These are phyloP conservation scores for Oxycera nigricornis DNA, from an alignment of 2,888 invertebrate species.

Conservation along the genomic window DNA sequence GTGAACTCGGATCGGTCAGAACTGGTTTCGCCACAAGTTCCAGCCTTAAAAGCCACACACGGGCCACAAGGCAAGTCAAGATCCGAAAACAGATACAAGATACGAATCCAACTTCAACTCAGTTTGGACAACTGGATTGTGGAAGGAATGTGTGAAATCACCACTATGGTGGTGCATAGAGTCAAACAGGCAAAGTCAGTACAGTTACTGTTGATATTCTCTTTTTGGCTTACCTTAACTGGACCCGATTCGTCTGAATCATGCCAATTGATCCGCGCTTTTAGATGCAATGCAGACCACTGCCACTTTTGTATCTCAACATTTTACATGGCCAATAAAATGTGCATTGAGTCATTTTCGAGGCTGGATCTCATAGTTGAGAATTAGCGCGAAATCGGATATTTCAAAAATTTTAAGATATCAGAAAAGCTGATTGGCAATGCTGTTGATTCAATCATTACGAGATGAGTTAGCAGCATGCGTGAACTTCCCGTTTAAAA, in stretches of 20 bases:
- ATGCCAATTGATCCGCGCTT: background rate
- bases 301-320: background rate
- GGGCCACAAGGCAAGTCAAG: background rate
- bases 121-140: constrained; percentile 4
- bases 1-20: background rate
- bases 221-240: background rate
- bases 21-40: background rate
- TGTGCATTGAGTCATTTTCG: background rate
- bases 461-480: no score
- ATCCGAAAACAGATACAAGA: background rate
- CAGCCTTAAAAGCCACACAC: background rate
- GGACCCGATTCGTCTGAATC: background rate
- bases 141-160: constrained; percentile 20
- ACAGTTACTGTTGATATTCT: constrained; percentile 5
- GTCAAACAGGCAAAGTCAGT: background rate
- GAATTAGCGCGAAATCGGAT: background rate
- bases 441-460: background rate
- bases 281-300: background rate
- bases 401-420: background rate
- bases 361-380: background rate
- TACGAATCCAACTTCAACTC: background rate
- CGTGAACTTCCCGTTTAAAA: no score
- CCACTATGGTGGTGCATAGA: background rate
- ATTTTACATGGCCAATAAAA: constrained; percentile 5
- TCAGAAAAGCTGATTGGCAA: background rate